phyloP scores from a whole-genome alignment of 2,888 invertebrate species.

The Temnothorax rugatulus region DNA sequence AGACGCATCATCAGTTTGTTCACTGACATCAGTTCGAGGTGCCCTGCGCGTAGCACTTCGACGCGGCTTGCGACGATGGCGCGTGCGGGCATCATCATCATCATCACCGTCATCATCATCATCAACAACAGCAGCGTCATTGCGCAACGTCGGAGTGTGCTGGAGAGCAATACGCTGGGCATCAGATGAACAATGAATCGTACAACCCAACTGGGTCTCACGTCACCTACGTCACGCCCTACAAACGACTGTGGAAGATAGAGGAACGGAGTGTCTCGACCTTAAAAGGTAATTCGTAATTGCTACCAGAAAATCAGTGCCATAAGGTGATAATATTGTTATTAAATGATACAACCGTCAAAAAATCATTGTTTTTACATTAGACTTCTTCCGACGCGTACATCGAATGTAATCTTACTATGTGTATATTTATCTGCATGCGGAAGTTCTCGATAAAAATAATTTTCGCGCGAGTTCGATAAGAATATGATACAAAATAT shows the following conservation, averaged over 20 bases:
- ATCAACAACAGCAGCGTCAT: slow-evolving; percentile 30
- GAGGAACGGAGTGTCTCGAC: slow-evolving; percentile 31
- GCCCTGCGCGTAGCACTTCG: slow-evolving; percentile 73
- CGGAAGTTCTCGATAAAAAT: not conserved
- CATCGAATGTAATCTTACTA: slow-evolving; percentile 4
- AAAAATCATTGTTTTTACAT: not conserved
- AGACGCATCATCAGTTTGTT: slow-evolving; percentile 80
- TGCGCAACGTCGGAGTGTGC: slow-evolving; percentile 8
- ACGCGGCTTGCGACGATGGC: slow-evolving; percentile 59
- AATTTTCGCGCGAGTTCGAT: not conserved
- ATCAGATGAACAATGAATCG: slow-evolving; percentile 47
- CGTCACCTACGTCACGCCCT: slow-evolving; percentile 53
- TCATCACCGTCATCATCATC: slow-evolving; percentile 19
- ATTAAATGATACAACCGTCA: not conserved
- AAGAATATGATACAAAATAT: not conserved
- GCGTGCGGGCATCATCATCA: slow-evolving; percentile 54
- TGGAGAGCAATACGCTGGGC: slow-evolving; percentile 32
- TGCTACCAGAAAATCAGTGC: not conserved
- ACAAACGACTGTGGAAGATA: slow-evolving; percentile 40
- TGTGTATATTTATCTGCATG: not conserved
- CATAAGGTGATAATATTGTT: not conserved
- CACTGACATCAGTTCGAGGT: slow-evolving; percentile 78
- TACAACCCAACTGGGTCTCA: slow-evolving; percentile 11
- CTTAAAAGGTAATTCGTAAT: slow-evolving; percentile 38
- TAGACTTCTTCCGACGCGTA: not conserved